Conservation (phyloP, 2,797 vertebrate genomes). For the Hafferia zeledoni region DNA sequence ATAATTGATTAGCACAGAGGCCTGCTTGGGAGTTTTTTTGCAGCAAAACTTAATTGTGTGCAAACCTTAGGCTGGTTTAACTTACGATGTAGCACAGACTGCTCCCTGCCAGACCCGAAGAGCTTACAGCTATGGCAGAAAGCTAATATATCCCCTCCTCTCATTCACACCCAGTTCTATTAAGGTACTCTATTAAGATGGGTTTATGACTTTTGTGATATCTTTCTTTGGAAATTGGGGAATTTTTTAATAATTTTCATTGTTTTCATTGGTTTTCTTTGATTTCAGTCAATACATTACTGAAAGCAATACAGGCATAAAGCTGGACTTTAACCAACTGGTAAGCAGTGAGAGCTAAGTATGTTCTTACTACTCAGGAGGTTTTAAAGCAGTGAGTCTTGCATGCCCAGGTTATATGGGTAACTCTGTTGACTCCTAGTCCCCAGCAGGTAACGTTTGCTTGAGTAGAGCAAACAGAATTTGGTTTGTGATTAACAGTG, state of each 20-base stretch:
- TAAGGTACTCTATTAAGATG: background rate
- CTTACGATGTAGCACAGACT: background rate
- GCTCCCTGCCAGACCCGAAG: background rate
- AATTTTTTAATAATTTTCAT: constrained; percentile 45
- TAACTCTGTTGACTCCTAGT: background rate
- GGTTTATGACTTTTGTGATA: background rate
- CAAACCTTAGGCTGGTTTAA: background rate
- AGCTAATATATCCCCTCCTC: background rate
- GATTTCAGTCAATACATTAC: background rate
- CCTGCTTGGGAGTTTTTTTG: background rate
- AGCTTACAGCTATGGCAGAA: background rate
- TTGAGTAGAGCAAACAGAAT: background rate
- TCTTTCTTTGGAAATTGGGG: background rate
- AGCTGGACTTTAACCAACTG: background rate
- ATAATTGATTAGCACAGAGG: background rate
- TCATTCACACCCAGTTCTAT: background rate
- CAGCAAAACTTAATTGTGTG: background rate
- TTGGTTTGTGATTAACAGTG: background rate
- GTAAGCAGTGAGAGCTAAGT: background rate
- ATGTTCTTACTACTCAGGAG: background rate
- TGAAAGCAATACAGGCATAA: background rate
- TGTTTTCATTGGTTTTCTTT: constrained; percentile 23
- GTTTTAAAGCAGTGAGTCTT: background rate
- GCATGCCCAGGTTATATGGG: background rate
- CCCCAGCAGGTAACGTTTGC: background rate